phyloP scores from a whole-genome alignment of 2,888 invertebrate genomes.

The Ophioninae sp. region DNA sequence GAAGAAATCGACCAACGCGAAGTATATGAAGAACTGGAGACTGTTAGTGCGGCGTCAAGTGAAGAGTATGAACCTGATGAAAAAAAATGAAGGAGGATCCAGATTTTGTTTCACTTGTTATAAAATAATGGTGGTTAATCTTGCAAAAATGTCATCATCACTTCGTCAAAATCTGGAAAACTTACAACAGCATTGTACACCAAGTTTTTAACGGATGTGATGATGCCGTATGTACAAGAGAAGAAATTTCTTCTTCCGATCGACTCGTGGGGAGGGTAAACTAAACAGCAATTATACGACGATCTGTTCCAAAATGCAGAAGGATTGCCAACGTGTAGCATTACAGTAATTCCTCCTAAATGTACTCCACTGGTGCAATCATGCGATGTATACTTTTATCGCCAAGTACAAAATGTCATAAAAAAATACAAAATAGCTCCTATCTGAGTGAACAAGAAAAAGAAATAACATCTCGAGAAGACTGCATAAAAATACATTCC shows the following conservation, averaged over 20 bases:
- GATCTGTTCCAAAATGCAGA: neutral
- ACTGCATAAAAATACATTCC: neutral
- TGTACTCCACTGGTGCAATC: neutral
- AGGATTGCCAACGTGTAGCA: slow-evolving; percentile 1
- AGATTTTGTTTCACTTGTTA: too few species aligned
- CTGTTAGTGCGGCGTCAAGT: too few species aligned
- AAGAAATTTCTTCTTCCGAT: too few species aligned
- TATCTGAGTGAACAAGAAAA: neutral
- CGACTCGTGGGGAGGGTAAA: too few species aligned
- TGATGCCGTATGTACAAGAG: neutral
- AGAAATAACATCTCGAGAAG: neutral
- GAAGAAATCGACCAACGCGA: too few species aligned
- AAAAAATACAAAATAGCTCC: neutral
- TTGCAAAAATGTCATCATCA: too few species aligned
- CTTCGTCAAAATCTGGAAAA: neutral
- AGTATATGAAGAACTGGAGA: too few species aligned
- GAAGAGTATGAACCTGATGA: too few species aligned
- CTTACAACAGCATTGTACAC: neutral
- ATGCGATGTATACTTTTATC: slow-evolving; percentile 1
- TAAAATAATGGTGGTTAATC: too few species aligned
- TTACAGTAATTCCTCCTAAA: neutral
- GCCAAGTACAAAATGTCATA: neutral
- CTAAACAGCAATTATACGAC: neutral
- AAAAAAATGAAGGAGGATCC: too few species aligned
- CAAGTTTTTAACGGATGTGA: neutral